Conservation (phyloP, 2,113 vertebrate species). For the Psophia crepitans region DNA sequence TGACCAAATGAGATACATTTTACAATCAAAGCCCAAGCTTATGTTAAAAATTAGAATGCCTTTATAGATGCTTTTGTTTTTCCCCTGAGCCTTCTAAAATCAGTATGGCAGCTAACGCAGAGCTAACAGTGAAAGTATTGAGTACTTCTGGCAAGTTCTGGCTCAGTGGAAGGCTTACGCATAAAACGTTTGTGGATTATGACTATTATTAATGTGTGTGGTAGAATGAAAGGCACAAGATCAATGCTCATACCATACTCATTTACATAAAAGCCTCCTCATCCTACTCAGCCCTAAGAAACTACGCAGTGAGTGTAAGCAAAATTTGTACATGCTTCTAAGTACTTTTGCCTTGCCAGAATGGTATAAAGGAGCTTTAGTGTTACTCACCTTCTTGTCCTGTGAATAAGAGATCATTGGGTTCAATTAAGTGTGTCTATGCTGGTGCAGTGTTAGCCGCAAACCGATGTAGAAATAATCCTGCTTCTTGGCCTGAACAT, state of each 20-base stretch:
- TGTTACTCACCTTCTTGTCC: not conserved
- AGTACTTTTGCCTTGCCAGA: not conserved
- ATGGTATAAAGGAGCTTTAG: not conserved
- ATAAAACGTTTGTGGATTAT: not conserved
- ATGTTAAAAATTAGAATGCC: conserved; percentile 72
- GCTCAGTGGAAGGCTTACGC: not conserved
- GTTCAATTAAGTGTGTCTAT: not conserved
- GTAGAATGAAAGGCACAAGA: not conserved
- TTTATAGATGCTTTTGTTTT: conserved; percentile 70
- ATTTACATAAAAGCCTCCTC: not conserved
- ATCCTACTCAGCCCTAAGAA: not conserved
- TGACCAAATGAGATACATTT: conserved; percentile 73
- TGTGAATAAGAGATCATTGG: not conserved
- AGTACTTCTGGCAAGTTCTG: conserved; percentile 15
- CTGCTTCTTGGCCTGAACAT: not conserved
- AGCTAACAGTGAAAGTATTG: not conserved
- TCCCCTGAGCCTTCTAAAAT: conserved; percentile 73
- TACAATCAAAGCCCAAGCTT: conserved; percentile 67
- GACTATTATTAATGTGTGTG: not conserved
- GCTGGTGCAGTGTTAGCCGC: not conserved
- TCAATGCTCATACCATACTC: not conserved
- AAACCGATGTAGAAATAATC: not conserved
- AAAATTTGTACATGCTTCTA: not conserved
- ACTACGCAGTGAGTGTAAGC: not conserved
- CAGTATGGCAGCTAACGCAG: conserved; percentile 51